Percentiles rank a stretch among this genome's conserved stretches.
These are phyloP conservation scores for Sitta carolinensis DNA, from an alignment of 2,797 vertebrate genomes.

Conservation along the genomic window DNA sequence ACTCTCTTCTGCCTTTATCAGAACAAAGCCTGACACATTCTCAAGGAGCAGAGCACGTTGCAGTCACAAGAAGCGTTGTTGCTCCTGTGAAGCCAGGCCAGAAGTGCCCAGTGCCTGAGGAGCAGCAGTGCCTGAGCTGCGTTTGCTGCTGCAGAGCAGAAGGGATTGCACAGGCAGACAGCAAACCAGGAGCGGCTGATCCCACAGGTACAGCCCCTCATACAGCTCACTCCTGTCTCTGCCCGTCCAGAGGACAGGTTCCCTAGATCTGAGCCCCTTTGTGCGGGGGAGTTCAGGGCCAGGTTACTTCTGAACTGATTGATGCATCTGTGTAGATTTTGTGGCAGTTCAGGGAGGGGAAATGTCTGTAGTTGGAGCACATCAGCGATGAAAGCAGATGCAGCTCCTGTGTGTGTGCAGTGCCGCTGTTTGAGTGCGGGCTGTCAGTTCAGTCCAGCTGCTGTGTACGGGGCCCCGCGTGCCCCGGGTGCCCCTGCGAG, in stretches of 20 bases:
- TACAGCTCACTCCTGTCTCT: background rate
- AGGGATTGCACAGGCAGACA: background rate
- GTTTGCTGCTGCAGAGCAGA: background rate
- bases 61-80: accelerated
- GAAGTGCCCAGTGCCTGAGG: background rate
- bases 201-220: background rate
- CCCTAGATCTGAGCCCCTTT: background rate
- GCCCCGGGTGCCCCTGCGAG: accelerated
- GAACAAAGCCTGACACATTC: background rate
- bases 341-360: accelerated
- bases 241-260: background rate
- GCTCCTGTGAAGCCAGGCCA: background rate
- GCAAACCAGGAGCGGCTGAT: background rate
- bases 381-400: background rate
- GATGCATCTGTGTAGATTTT: background rate
- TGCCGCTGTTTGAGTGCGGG: background rate
- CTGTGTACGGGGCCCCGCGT: no score
- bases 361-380: background rate
- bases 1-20: background rate
- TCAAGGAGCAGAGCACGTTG: accelerated
- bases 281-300: background rate
- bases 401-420: background rate
- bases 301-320: background rate
- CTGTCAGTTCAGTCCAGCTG: background rate
- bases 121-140: background rate